Base-by-base conservation (phyloP, 2,888 invertebrate genomes). In the Acleris emargana region DNA sequence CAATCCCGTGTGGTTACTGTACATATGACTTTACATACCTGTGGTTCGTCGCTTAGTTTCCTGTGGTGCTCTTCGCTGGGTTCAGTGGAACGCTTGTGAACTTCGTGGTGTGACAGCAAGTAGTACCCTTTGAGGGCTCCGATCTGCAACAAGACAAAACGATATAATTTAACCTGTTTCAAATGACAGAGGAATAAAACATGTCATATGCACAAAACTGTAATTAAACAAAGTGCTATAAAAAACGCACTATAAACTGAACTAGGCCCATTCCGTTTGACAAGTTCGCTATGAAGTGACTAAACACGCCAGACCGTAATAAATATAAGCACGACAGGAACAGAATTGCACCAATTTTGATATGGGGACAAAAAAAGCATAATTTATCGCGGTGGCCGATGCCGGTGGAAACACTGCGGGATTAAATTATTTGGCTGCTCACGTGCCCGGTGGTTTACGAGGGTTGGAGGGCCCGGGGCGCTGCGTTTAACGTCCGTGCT, bases 81-180 rank as follows among this genome's bases (percentile, higher is more conserved):
- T 73, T 95, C 94, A 60, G 96, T 87, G 13, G 98, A 98, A 71
- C 99, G 94, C 88, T 97, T 98, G 83, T 96, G 95, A 67, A 99
- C 94, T 76, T 95, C 95, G 73, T 95, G 95, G 87, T 98, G 98
- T 80, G 96, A 96, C 84, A 98, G 95, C 77, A 98, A 93, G 85
- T 96, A 99, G 90, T 95, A 98, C 76, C 96, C 95, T 81, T 96
- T 95, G 82, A 99, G 93, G 69, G 97, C 95, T 71, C 98, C 98
- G 84, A 99, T 97, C 98, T 99, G 95, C 67, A 96, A 96, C 80
- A 93, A 89, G 82, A 80, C 17, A 63, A 49, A 67, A 50, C n/a
- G 47, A 25, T 49, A 58, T 67, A 62, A 55, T 32, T 9, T 9
- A 32, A 32, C 32, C 32, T 32, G 9, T 38, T 38, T 38, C 38